Base-by-base conservation (phyloP, 1,140 invertebrate genomes). In the Drosophila punjabiensis region DNA sequence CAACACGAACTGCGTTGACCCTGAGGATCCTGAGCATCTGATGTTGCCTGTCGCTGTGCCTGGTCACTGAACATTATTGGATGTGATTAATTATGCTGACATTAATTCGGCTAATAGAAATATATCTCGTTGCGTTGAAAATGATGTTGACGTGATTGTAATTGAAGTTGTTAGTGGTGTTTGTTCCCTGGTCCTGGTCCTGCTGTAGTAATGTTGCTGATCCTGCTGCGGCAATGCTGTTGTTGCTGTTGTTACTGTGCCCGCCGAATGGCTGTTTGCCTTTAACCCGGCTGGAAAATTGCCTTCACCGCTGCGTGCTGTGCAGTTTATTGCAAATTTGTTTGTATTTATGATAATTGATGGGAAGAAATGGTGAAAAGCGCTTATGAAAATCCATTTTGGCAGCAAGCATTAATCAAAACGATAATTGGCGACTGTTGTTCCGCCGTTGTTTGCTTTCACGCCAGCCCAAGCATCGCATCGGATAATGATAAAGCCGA, bases 71-170 rank as follows among this genome's bases (percentile, higher is more conserved):
- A 76, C 67, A 89, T 89, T 85, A 89, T 85, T 74, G 65, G 76
- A 65, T 76, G 76, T 90, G 86, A 90, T 90, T 90, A 90, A 90
- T 90, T 91, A 90, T 86, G 82, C 86, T 90, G 86, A 90, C 86
- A 90, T 90, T 90, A 90, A 90, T 90, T 90, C 86, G 86, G 87
- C 86, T 90, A 90, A 90, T 90, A 90, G 86, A 90, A 90, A 90
- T 90, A 90, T 86, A 90, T 90, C 86, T 90, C 79, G 86, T 88
- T 88, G 82, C 86, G 85, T 76, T 90, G 81, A 81, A 90, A 91
- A 90, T 86, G 83, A 77, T 90, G 86, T 90, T 90, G 86, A 90
- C 86, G 86, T 90, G 86, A 88, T 91, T 91, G 78, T 86, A 86
- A 82, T 91, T 91, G 87, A 83, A 87, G 88, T 87, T 90, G 79